phyloP scores from a whole-genome alignment of 2,113 vertebrate species.

The Nothocercus julius region DNA sequence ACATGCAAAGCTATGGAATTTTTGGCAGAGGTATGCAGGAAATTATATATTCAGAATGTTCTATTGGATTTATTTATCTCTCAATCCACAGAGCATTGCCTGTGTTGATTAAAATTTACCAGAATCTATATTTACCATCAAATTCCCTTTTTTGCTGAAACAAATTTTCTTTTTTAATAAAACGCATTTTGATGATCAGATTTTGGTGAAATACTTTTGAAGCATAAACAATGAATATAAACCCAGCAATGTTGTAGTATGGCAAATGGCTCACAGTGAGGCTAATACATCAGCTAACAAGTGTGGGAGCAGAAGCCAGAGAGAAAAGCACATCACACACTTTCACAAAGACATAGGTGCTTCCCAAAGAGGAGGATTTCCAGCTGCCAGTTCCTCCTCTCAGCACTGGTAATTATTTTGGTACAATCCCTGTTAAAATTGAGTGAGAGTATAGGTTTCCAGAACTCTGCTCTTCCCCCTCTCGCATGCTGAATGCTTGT shows the following conservation, averaged over 20 bases:
- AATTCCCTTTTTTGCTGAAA: background rate
- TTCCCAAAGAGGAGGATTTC: background rate
- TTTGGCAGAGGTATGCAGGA: background rate
- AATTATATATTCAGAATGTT: background rate
- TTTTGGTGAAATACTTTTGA: background rate
- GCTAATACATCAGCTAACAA: background rate
- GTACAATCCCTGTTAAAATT: background rate
- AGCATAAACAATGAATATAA: background rate
- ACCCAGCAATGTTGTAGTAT: background rate
- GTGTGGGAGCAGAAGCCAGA: background rate
- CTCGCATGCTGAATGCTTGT: background rate
- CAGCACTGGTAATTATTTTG: background rate
- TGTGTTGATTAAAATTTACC: background rate
- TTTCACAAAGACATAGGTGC: background rate
- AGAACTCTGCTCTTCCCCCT: background rate
- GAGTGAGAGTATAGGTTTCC: background rate
- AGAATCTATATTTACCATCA: background rate
- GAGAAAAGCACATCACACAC: background rate
- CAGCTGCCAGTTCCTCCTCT: background rate
- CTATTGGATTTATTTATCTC: background rate
- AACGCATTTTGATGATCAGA: background rate
- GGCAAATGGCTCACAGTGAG: background rate
- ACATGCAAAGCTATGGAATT: background rate
- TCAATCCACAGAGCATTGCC: background rate
- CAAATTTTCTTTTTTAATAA: background rate